Percentiles rank a stretch among this genome's conserved stretches.
phyloP scores from a whole-genome alignment of 2,888 invertebrate genomes.

The Tiliacea aurago region DNA sequence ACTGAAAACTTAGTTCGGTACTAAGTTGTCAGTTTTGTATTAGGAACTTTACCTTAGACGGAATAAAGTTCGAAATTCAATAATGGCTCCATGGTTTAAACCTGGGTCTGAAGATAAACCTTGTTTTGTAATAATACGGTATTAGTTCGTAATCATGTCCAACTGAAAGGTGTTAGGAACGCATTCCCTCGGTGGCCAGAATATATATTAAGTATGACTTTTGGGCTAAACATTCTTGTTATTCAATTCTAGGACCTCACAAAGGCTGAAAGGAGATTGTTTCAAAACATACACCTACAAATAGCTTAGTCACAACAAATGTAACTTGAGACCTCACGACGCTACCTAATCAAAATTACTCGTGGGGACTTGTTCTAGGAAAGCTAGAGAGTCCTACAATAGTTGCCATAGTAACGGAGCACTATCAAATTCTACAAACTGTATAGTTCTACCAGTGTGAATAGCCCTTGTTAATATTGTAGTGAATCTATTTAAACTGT shows the following conservation, averaged over 20 bases:
- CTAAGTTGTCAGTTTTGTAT: too few species aligned
- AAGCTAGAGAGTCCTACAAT: background rate
- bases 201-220: too few species aligned
- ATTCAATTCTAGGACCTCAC: background rate
- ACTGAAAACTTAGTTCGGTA: too few species aligned
- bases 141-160: too few species aligned
- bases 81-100: too few species aligned
- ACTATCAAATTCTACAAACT: conserved; percentile 3
- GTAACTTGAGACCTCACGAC: background rate
- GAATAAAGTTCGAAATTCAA: too few species aligned
- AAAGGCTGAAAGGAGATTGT: background rate
- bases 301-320: conserved; percentile 1
- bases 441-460: background rate
- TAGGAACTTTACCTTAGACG: too few species aligned
- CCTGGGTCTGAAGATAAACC: too few species aligned
- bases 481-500: background rate
- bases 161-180: too few species aligned
- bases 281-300: background rate
- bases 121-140: too few species aligned
- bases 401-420: conserved; percentile 7
- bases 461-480: background rate
- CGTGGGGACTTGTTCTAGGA: background rate
- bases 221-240: background rate
- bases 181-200: too few species aligned
- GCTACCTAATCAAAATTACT: conserved; percentile 14